phyloP scores from a whole-genome alignment of 2,888 invertebrate species.

The Chalcis sispes region DNA sequence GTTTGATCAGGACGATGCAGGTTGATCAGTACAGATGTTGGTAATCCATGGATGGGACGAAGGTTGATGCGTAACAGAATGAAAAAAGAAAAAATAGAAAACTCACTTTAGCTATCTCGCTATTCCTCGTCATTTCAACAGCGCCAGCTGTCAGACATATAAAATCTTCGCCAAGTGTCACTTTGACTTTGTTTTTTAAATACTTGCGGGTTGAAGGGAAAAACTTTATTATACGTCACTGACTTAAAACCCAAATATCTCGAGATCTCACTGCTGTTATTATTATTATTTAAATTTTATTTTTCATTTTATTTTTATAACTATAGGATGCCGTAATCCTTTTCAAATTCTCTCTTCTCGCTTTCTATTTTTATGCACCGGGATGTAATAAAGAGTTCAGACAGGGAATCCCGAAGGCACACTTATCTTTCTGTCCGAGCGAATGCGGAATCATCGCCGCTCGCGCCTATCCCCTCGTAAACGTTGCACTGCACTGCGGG shows the following conservation, averaged over 20 bases:
- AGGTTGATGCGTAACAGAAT: constrained; percentile 57
- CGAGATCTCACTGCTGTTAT: not conserved
- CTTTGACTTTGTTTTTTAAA: constrained; percentile 1
- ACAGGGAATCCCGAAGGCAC: constrained; percentile 24
- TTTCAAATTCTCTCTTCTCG: not conserved
- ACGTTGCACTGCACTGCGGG: constrained; percentile 9
- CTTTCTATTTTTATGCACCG: constrained; percentile 43
- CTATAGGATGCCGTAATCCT: not conserved
- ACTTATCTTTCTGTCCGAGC: constrained; percentile 7
- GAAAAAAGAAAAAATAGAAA: constrained; percentile 61
- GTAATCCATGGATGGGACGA: constrained; percentile 58
- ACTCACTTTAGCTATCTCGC: constrained; percentile 64
- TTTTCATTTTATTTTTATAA: not conserved
- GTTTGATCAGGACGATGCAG: constrained; percentile 59
- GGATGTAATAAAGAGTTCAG: constrained; percentile 18
- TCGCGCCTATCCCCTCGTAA: no score
- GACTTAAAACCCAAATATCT: constrained; percentile 18
- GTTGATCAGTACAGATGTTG: constrained; percentile 37
- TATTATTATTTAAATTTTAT: constrained; percentile 5
- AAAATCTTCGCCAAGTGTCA: constrained; percentile 18
- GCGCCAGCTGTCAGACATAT: constrained; percentile 21
- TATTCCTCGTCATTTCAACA: constrained; percentile 7
- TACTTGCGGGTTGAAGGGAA: constrained; percentile 15
- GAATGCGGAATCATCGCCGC: constrained; percentile 37
- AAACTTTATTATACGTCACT: constrained; percentile 19